Evolutionary conservation across 1,140 invertebrate genomes (phyloP).

Genomic region (Drosophila obscura): DNA sequence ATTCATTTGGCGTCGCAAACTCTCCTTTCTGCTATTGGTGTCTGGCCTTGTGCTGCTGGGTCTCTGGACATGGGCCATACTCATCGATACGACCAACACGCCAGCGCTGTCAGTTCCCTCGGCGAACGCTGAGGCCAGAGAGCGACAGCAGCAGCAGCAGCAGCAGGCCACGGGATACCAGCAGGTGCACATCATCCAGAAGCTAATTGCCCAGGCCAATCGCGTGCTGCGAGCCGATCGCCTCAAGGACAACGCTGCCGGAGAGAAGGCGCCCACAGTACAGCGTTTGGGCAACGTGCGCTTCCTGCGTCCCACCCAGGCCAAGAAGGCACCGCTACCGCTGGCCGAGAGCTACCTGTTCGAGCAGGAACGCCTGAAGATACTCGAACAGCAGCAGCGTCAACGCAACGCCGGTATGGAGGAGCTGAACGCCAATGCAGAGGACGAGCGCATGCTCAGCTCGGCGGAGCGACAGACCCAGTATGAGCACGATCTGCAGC

Average conservation of each 20-base stretch:
- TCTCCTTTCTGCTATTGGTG: conserved; percentile 70
- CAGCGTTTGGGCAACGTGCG: conserved; percentile 65
- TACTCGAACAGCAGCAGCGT: conserved; percentile 77
- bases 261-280: conserved; percentile 6
- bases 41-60: conserved; percentile 65
- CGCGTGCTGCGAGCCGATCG: conserved; percentile 70
- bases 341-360: conserved; percentile 71
- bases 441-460: conserved; percentile 74
- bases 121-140: conserved; percentile 18
- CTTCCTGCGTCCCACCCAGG: conserved; percentile 72
- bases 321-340: conserved; percentile 64
- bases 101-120: conserved; percentile 14
- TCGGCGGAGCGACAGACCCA: conserved; percentile 77
- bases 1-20: conserved; percentile 81
- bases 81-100: conserved; percentile 62
- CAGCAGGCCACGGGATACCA: conserved; percentile 47
- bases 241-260: conserved; percentile 53
- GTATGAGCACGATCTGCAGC: conserved; percentile 79
- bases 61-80: conserved; percentile 81
- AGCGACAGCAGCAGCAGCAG: conserved; percentile 16
- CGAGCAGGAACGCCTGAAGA: conserved; percentile 78
- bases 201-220: conserved; percentile 80
- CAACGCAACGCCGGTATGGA: conserved; percentile 69
- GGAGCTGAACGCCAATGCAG: conserved; percentile 67
- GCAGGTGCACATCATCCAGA: conserved; percentile 77